Percentiles rank a stretch among this genome's conserved stretches.
Conservation (phyloP, 2,888 invertebrate species). For the Phasia obesa region DNA sequence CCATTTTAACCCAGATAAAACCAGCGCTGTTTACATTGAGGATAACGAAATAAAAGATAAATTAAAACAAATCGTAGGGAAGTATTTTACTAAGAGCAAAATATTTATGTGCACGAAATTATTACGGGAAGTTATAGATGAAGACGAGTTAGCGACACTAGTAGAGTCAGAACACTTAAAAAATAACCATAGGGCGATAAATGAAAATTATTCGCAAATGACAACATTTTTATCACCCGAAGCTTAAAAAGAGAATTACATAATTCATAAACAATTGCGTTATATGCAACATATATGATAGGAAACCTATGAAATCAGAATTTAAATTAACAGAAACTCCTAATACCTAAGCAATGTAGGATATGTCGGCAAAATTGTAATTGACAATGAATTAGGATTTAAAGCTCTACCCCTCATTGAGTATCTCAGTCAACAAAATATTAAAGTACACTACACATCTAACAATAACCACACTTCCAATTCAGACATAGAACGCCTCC, state of each 20-base stretch:
- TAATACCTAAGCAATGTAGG: conserved; percentile 63
- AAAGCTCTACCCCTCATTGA: conserved; percentile 66
- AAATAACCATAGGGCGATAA: conserved; percentile 1
- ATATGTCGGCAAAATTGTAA: conserved; percentile 57
- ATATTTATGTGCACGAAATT: conserved; percentile 3
- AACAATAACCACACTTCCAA: conserved; percentile 69
- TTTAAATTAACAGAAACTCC: conserved; percentile 4
- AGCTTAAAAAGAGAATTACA: conserved; percentile 21
- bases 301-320: conserved; percentile 20
- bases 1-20: conserved; percentile 32
- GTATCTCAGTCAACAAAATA: conserved; percentile 57
- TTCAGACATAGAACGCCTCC: conserved; percentile 67
- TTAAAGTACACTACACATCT: conserved; percentile 68
- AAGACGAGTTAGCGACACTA: conserved; percentile 5
- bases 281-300: conserved; percentile 29
- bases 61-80: conserved; percentile 14
- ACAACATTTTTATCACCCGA: not conserved
- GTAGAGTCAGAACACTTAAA: conserved; percentile 10
- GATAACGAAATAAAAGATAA: not conserved
- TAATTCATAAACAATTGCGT: conserved; percentile 32
- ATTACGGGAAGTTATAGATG: conserved; percentile 16
- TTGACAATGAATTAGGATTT: conserved; percentile 70
- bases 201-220: conserved; percentile 2
- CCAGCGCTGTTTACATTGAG: not conserved
- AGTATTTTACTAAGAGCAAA: not conserved